Conservation (phyloP, 2,888 invertebrate genomes). For the Drosophila dives region DNA sequence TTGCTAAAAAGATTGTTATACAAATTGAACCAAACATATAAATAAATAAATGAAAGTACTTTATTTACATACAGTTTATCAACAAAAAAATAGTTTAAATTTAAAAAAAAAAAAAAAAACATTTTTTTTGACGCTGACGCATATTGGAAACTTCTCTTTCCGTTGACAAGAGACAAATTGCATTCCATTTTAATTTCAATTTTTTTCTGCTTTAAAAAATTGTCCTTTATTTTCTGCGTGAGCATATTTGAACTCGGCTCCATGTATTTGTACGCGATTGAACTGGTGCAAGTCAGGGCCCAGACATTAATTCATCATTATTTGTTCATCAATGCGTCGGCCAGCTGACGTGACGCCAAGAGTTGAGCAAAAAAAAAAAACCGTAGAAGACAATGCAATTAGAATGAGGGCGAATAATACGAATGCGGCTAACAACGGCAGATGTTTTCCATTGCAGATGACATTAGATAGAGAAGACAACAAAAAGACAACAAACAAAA, state of each 20-base stretch:
- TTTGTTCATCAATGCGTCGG: slow-evolving; percentile 39
- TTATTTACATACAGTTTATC: slow-evolving; percentile 16
- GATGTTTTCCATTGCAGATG: slow-evolving; percentile 45
- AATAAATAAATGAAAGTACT: slow-evolving; percentile 4
- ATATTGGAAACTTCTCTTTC: slow-evolving; percentile 37
- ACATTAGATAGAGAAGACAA: slow-evolving; percentile 16
- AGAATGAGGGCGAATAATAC: slow-evolving; percentile 28
- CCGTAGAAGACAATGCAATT: slow-evolving; percentile 43
- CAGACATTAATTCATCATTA: slow-evolving; percentile 76
- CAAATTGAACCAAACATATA: too few relatives aligned
- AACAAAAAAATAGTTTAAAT: slow-evolving; percentile 13
- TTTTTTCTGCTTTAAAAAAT: slow-evolving; percentile 7
- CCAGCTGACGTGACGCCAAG: slow-evolving; percentile 60
- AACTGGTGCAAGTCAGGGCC: slow-evolving; percentile 60
- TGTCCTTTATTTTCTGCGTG: slow-evolving; percentile 9
- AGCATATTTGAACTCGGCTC: slow-evolving; percentile 33
- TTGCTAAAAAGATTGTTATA: too few relatives aligned
- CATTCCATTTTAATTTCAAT: neutral
- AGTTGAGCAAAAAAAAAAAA: slow-evolving; percentile 36
- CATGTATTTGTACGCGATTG: slow-evolving; percentile 4
- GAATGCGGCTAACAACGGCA: slow-evolving; percentile 40
- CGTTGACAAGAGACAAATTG: slow-evolving; percentile 18
- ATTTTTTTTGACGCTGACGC: slow-evolving; percentile 9
- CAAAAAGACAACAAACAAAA: neutral
- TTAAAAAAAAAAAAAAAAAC: slow-evolving; percentile 5